These are phyloP conservation scores for Zaprionus obscuricornis DNA, from an alignment of 2,888 invertebrate species.

Conservation along the genomic window DNA sequence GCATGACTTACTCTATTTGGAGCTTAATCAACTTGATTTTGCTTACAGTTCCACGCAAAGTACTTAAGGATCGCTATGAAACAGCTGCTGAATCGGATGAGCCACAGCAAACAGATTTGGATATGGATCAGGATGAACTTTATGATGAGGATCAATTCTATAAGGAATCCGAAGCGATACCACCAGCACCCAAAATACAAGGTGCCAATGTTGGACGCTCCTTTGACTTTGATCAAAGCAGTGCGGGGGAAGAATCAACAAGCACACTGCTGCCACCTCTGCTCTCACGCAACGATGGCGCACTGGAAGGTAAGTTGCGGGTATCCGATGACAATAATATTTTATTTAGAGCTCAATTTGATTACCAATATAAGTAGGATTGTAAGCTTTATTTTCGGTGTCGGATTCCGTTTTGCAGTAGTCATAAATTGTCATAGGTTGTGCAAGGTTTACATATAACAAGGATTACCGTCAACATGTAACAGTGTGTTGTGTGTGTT, in stretches of 20 bases:
- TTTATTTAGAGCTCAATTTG: too few species aligned
- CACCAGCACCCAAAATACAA: conserved; percentile 84
- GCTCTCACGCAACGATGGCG: conserved; percentile 77
- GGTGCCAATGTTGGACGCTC: conserved; percentile 79
- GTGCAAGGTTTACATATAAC: too few species aligned
- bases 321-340: too few species aligned
- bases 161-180: conserved; percentile 85
- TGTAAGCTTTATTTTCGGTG: too few species aligned
- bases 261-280: conserved; percentile 80
- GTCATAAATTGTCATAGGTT: too few species aligned
- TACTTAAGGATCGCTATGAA: conserved; percentile 92
- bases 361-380: too few species aligned
- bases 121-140: conserved; percentile 85
- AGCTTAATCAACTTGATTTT: not conserved
- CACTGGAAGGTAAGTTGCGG: conserved; percentile 78
- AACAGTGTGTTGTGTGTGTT: too few species aligned
- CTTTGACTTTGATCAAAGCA: conserved; percentile 70
- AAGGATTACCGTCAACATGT: too few species aligned
- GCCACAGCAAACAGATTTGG: conserved; percentile 85
- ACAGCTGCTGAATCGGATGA: conserved; percentile 92
- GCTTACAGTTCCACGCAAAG: conserved; percentile 90
- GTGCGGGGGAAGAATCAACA: conserved; percentile 52
- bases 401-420: too few species aligned
- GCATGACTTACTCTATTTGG: not conserved
- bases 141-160: conserved; percentile 85